Base-by-base conservation (phyloP, 2,797 vertebrate genomes). In the Semotilus atromaculatus region DNA sequence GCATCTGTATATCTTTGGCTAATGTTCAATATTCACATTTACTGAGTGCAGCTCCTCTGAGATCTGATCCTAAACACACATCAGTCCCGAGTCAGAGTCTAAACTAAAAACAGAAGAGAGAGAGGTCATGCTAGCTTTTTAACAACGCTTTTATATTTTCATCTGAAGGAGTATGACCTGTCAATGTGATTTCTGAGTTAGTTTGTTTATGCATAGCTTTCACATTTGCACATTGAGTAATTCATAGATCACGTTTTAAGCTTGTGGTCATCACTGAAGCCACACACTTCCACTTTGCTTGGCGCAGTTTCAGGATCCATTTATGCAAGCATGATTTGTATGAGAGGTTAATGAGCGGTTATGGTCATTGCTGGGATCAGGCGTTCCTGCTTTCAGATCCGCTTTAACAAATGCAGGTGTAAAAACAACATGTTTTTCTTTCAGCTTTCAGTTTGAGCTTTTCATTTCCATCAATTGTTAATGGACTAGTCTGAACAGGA, bases 31-130 rank as follows among this genome's bases (percentile, higher is more conserved):
- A 7, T 62, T 77, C 75, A 62, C 55, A 77, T 43, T 77, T 19
- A 19, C 55, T 62, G 75, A 62, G 75, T 19, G 55, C 75, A 43
- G 36, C 53, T 40, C 75, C 55, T 26, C 75, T 1, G 75, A 62
- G 75, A 43, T 21, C 36, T 7, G 75, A 40, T 62, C 55, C 55
- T 21, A 7, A 62, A 43, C 34, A 38, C 31, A 36, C 6, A 31
- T 53, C 71, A 1, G 21, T 10, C 23, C 11, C 13, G 55, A 58
- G 55, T 60, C 43, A 48, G 43, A 36, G 31, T 36, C 29, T 18
- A 40, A 18, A 60, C 3, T 7, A 58, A 60, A 60, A 36, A 45
- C 16, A 5, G 0, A 31, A 31, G 31, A 73, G 26, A 51, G 26
- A 48, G 26, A 73, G 43, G 23, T 71, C 68, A 72, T 26, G 38